Evolutionary conservation across 2,888 invertebrate genomes (phyloP), one percentile per base, ranked within the genome.

Genomic region (Scaptomyza caliginosa): DNA sequence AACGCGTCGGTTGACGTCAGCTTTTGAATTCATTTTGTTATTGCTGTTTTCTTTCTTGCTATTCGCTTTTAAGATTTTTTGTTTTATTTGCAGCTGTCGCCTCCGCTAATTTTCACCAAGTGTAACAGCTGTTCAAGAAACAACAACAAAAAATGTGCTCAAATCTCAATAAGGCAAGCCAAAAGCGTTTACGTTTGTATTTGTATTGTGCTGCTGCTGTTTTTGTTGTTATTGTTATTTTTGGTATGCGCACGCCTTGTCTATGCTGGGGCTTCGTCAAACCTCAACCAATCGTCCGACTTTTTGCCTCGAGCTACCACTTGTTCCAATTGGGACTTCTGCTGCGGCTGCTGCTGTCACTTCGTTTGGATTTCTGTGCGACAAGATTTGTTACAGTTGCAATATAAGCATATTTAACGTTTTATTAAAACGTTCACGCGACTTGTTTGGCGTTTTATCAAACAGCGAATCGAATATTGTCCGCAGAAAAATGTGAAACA

Each of bases 1-100:
- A 92, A 97, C 96, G 92, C 96, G 95, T 93, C 96, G 95, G 93
- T 96, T 96, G 93, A 96, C 96, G 93, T 96, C 96, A 92, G 95
- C 95, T 94, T 96, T 96, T 92, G 95, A 94, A 93, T 95, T 96
- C 96, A 96, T 96, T 49, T 67, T 78, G 46, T 45, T 73, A 55
- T 54, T 69, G 45, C 51, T 73, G 55, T 58, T 60, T 65, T 49
- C 55, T 64, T 48, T 42, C 57, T 56, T 43, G 52, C 46, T 54
- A 50, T 34, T 54, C 48, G 49, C 45, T 23, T 58, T 56, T 60
- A 55, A 32, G 48, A 45, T 36, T 48, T 11, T 59, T 64, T 36
- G 45, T 52, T 36, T 59, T 11, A 24, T 48, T 62, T 68, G 50
- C 32, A 65, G 62, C 49, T 48, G 26, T 59, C 52, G 69, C 70